These are phyloP conservation scores for Ptychochromis oligacanthus DNA, from an alignment of 2,113 vertebrate species.

Conservation along the genomic window DNA sequence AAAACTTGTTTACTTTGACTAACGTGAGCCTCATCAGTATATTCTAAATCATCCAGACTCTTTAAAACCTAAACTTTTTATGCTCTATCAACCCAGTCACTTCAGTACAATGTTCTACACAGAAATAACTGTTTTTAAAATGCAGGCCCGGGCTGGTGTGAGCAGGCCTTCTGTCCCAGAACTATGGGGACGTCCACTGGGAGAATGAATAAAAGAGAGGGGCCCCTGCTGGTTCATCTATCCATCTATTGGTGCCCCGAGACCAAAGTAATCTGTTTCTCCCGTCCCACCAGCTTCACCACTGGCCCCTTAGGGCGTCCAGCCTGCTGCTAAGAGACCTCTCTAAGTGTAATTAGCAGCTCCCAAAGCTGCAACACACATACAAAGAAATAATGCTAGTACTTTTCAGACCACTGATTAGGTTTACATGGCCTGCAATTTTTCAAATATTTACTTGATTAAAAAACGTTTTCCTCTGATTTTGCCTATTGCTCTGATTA, in stretches of 20 bases:
- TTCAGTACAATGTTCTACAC: slow-evolving; percentile 12
- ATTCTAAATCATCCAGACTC: neutral
- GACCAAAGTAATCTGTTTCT: slow-evolving; percentile 86
- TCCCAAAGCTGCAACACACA: slow-evolving; percentile 63
- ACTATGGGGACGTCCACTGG: slow-evolving; percentile 69
- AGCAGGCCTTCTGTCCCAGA: slow-evolving; percentile 56
- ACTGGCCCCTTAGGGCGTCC: slow-evolving; percentile 58
- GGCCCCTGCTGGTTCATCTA: slow-evolving; percentile 88
- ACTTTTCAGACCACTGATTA: slow-evolving; percentile 23
- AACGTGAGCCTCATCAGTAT: neutral
- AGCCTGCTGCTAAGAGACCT: slow-evolving; percentile 65
- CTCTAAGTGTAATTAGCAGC: slow-evolving; percentile 78
- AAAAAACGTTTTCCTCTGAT: slow-evolving; percentile 12
- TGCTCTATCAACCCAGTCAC: slow-evolving; percentile 2
- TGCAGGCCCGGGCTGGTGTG: slow-evolving; percentile 10
- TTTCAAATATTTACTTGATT: slow-evolving; percentile 30
- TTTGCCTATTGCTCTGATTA: slow-evolving; percentile 2
- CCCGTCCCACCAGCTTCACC: slow-evolving; percentile 52
- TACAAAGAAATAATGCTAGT: slow-evolving; percentile 17
- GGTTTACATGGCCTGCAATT: neutral
- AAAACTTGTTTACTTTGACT: neutral
- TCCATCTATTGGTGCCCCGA: slow-evolving; percentile 88
- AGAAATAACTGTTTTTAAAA: slow-evolving; percentile 31
- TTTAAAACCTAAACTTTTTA: neutral
- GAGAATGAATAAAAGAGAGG: slow-evolving; percentile 80